Evolutionary conservation across 2,888 invertebrate genomes (phyloP).

Genomic region (Zaprionus bogoriensis): DNA sequence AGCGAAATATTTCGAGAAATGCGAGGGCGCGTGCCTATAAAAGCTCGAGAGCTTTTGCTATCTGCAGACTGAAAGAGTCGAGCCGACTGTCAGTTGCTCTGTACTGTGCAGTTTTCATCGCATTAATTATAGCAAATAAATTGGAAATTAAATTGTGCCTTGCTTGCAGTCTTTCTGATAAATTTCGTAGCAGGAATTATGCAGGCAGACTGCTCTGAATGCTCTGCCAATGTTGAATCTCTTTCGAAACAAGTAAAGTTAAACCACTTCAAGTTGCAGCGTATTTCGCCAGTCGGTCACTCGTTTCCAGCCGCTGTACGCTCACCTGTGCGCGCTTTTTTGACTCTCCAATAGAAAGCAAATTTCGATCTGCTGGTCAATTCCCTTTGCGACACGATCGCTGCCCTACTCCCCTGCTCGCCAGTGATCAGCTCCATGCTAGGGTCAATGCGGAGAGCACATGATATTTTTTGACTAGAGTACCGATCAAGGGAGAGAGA

Average conservation of each 20-base stretch:
- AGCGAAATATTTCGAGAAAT: slow-evolving; percentile 33
- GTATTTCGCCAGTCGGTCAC: background rate
- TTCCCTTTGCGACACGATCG: background rate
- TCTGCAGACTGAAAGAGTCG: background rate
- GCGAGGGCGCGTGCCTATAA: slow-evolving; percentile 44
- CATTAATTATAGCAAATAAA: background rate
- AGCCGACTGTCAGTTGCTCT: slow-evolving; percentile 14
- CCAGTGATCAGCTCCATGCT: background rate
- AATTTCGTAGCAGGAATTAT: no score
- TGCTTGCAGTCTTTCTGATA: no score
- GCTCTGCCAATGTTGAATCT: background rate
- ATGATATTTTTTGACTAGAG: slow-evolving; percentile 18
- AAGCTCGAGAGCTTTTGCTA: slow-evolving; percentile 7
- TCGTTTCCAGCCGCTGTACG: background rate
- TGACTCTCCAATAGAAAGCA: no score
- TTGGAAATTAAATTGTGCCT: no score
- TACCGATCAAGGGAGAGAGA: slow-evolving; percentile 4
- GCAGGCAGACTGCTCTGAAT: background rate
- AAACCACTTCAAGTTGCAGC: background rate
- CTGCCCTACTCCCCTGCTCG: background rate
- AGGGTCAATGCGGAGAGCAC: slow-evolving; percentile 20
- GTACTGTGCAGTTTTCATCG: background rate
- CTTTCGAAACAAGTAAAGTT: background rate
- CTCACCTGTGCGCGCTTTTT: background rate
- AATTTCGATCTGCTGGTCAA: background rate